A percentile compares a stretch with the other conserved stretches of the same genome.
Evolutionary conservation across 2,888 invertebrate genomes (phyloP).

Genomic region (Amphimallon solstitiale): DNA sequence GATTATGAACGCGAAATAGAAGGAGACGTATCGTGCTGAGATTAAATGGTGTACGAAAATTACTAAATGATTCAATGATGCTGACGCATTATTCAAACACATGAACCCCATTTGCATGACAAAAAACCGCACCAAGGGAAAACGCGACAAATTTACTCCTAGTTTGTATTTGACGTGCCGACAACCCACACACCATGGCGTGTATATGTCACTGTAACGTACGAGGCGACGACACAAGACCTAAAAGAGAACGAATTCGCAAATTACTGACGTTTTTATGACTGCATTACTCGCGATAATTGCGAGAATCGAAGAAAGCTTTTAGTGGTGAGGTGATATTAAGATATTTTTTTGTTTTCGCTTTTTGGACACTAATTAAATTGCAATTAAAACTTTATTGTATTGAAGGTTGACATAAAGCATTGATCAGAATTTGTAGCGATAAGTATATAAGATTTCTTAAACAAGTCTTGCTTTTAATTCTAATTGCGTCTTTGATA

Average conservation of each 20-base stretch:
- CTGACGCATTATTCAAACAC: conserved; percentile 48
- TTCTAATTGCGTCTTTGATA: no score
- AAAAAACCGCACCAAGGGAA: conserved; percentile 16
- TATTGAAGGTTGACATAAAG: no score
- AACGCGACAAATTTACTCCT: conserved; percentile 5
- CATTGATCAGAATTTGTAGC: no score
- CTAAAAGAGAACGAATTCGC: conserved; percentile 5
- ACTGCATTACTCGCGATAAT: conserved; percentile 1
- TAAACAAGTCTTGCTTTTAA: no score
- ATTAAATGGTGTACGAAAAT: neutral
- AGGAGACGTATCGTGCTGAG: neutral
- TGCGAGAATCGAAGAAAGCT: conserved; percentile 24
- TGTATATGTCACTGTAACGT: neutral
- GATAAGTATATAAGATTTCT: no score
- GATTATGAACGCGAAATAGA: neutral
- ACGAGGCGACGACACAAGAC: neutral
- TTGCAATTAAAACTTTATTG: neutral
- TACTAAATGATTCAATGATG: conserved; percentile 37
- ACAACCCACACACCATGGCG: neutral
- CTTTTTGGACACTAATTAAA: conserved; percentile 22
- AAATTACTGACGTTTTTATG: conserved; percentile 18
- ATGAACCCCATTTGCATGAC: conserved; percentile 43
- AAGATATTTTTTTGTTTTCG: neutral
- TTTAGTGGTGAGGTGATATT: conserved; percentile 8
- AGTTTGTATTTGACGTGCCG: conserved; percentile 1